Percentiles rank a stretch among this genome's conserved stretches.
phyloP scores from a whole-genome alignment of 2,888 invertebrate genomes.

The Marronus borbonicus region DNA sequence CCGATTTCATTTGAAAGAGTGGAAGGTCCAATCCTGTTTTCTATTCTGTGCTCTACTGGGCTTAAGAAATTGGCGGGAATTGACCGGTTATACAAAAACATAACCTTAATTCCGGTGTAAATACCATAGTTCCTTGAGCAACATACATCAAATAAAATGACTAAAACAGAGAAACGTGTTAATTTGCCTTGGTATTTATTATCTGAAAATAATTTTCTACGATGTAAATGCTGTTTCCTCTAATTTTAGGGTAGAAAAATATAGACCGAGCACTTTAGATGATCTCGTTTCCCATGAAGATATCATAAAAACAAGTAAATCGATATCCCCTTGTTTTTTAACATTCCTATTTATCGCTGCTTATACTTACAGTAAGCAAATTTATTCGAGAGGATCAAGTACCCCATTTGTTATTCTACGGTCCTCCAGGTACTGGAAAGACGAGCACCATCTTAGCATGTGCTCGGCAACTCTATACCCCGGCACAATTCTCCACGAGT shows the following conservation, averaged over 20 bases:
- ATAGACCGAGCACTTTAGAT: constrained; percentile 91
- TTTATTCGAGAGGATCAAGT: constrained; percentile 93
- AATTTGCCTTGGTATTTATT: constrained; percentile 77
- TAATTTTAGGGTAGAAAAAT: constrained; percentile 95
- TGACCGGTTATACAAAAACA: constrained; percentile 20
- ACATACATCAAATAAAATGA: constrained; percentile 52
- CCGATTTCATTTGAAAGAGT: too few species aligned
- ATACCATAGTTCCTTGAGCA: too few species aligned
- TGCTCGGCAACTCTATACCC: constrained; percentile 91
- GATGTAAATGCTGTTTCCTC: constrained; percentile 7
- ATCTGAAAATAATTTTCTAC: constrained; percentile 31
- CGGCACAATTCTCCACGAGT: constrained; percentile 94
- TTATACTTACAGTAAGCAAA: constrained; percentile 78
- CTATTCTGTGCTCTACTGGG: too few species aligned
- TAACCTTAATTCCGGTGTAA: not conserved
- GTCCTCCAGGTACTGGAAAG: constrained; percentile 98
- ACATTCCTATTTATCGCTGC: constrained; percentile 56
- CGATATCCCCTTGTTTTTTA: not conserved
- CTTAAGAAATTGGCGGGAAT: not conserved
- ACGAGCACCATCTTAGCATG: constrained; percentile 98
- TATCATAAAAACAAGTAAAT: constrained; percentile 93
- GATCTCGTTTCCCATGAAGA: constrained; percentile 98
- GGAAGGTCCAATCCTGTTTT: too few species aligned
- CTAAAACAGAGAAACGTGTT: constrained; percentile 58
- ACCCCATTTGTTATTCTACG: constrained; percentile 97